Evolutionary conservation across 23 tunicate genomes (phyloP).

Genomic region (Ciona savignyi): DNA sequence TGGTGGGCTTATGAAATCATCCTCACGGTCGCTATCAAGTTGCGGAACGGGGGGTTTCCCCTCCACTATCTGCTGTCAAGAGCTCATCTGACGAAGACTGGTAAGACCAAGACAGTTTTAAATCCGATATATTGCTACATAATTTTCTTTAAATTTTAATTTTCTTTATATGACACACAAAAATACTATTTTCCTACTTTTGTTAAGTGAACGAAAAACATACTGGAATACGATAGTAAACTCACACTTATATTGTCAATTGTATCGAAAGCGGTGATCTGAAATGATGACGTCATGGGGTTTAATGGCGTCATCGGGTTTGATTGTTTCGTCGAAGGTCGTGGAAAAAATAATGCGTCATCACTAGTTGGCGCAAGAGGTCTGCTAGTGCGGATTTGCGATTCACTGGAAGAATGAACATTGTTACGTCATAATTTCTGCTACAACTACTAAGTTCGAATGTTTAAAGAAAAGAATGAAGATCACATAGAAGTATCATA

Average conservation of each 20-base stretch:
- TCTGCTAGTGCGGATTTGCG: neutral
- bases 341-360: neutral
- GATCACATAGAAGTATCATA: too few species aligned
- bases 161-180: too few species aligned
- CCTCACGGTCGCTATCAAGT: neutral
- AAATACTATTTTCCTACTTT: too few species aligned
- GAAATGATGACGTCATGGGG: neutral
- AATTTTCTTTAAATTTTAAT: too few species aligned
- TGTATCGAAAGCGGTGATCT: neutral
- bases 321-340: neutral
- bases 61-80: neutral
- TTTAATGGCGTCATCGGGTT: neutral
- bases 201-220: too few species aligned
- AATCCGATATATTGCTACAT: too few species aligned
- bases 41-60: conserved; percentile 1
- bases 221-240: too few species aligned
- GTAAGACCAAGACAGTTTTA: too few species aligned
- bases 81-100: neutral
- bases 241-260: too few species aligned
- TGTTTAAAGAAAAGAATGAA: too few species aligned
- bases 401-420: neutral
- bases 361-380: neutral
- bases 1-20: neutral
- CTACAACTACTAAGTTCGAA: too few species aligned
- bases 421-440: too few species aligned